These are phyloP conservation scores for Cranoglanis bouderius DNA, from an alignment of 2,113 vertebrate genomes.

Conservation along the genomic window DNA sequence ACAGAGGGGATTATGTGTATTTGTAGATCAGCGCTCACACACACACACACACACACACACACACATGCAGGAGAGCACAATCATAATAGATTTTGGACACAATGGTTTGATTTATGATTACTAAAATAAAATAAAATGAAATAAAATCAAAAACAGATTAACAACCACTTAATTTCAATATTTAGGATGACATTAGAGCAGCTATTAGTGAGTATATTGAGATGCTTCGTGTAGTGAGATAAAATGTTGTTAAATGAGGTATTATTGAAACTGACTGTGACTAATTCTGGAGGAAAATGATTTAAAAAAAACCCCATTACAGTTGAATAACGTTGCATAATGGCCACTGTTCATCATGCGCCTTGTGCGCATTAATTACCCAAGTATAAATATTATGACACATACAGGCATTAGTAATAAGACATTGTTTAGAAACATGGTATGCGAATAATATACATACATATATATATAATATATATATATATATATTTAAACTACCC, in stretches of 20 bases:
- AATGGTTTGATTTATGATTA: background rate
- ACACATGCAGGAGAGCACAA: background rate
- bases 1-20: constrained; percentile 25
- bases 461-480: too few relatives aligned
- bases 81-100: background rate
- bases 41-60: background rate
- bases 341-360: background rate
- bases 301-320: background rate
- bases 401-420: background rate
- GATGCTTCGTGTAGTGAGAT: background rate
- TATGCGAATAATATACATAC: background rate
- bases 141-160: background rate
- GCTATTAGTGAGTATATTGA: background rate
- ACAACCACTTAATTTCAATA: background rate
- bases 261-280: constrained; percentile 6
- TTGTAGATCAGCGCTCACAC: background rate
- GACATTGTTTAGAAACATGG: background rate
- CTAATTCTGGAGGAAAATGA: background rate
- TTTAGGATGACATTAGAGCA: background rate
- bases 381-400: constrained; percentile 21
- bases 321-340: background rate
- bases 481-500: background rate
- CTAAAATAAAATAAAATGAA: background rate
- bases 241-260: background rate
- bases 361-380: background rate